Evolutionary conservation across 2,888 invertebrate genomes (phyloP).

Genomic region (Macrostomum cliftonense): DNA sequence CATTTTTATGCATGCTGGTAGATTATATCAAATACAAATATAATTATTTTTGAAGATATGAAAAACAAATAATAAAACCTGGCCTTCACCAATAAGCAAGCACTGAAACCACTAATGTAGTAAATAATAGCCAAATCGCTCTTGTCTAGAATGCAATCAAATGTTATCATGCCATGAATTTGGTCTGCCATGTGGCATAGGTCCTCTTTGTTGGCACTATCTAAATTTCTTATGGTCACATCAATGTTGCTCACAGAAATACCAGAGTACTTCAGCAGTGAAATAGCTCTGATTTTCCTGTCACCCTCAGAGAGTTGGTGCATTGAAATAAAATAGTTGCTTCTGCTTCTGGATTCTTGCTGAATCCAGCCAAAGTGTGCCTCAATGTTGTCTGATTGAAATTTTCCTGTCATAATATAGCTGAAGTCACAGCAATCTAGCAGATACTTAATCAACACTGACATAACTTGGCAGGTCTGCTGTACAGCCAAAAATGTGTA

Average conservation of each 20-base stretch:
- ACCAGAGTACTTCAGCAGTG: constrained; percentile 6
- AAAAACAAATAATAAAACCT: no score
- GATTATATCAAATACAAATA: no score
- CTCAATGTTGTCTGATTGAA: constrained; percentile 4
- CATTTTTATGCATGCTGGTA: no score
- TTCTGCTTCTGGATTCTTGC: background rate
- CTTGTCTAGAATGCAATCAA: background rate
- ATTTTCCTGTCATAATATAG: background rate
- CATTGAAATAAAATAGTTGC: constrained; percentile 3
- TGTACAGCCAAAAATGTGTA: background rate
- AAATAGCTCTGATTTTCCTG: constrained; percentile 7
- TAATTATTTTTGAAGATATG: no score
- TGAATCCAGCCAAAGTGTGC: constrained; percentile 2
- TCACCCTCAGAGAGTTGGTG: constrained; percentile 3
- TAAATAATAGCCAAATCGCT: background rate
- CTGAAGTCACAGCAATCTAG: background rate
- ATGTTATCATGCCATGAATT: background rate
- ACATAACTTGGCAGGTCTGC: background rate
- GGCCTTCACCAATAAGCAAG: background rate
- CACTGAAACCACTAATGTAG: constrained; percentile 1
- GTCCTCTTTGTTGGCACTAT: no score
- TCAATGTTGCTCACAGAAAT: constrained; percentile 2
- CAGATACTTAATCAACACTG: background rate
- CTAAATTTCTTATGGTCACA: no score
- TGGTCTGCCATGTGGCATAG: background rate